phyloP scores from a whole-genome alignment of 23 tunicate genomes.

The Halocynthia roretzi region DNA sequence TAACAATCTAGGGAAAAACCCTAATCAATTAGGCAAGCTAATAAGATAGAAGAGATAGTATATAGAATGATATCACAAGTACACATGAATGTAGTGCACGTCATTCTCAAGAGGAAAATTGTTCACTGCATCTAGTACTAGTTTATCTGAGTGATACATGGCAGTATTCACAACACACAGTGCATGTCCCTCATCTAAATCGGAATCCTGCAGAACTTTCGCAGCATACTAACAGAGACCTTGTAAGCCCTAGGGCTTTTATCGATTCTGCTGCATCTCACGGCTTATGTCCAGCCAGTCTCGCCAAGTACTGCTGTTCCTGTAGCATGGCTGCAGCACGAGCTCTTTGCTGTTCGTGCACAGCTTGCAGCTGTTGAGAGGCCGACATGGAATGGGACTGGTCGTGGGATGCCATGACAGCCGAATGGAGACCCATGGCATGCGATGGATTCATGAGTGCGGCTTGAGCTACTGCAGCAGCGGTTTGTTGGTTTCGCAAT shows the following conservation, averaged over 20 bases:
- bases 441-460: constrained; percentile 21
- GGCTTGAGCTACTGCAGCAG: constrained; percentile 20
- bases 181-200: too few species aligned
- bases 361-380: constrained; percentile 73
- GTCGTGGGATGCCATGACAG: constrained; percentile 15
- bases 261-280: neutral
- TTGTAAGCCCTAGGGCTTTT: neutral
- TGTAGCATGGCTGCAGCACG: constrained; percentile 15
- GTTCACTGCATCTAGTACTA: too few species aligned
- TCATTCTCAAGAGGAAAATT: too few species aligned
- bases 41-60: too few species aligned
- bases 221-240: neutral
- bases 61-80: too few species aligned
- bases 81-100: too few species aligned
- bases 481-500: constrained; percentile 40
- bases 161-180: too few species aligned
- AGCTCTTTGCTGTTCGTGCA: constrained; percentile 35
- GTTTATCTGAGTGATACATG: too few species aligned
- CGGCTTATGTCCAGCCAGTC: constrained; percentile 14
- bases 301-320: constrained; percentile 29
- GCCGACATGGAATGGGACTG: constrained; percentile 25
- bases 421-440: constrained; percentile 6
- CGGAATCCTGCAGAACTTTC: too few species aligned
- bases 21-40: too few species aligned
- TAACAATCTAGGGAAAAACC: too few species aligned